Conservation (phyloP, 2,797 vertebrate species). For the Intellagama lesueurii region DNA sequence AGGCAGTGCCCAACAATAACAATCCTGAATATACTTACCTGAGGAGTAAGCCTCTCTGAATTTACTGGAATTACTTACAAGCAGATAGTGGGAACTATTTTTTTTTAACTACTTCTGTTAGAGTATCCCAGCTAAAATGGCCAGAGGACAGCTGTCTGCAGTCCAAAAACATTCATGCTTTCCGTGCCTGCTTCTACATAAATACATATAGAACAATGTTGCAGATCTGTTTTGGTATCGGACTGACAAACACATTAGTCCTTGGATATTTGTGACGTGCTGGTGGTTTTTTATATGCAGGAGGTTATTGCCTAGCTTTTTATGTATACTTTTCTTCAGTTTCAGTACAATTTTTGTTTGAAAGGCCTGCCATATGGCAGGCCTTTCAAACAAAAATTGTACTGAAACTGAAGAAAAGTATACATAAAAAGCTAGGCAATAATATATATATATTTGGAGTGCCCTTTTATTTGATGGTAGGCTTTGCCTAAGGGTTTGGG, state of each 20-base stretch:
- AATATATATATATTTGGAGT: not conserved
- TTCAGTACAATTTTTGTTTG: not conserved
- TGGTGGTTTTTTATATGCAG: no score
- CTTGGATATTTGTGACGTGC: no score
- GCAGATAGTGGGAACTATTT: no score
- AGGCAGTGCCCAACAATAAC: no score
- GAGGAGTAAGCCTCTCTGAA: not conserved
- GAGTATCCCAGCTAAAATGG: no score
- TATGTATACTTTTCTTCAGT: not conserved
- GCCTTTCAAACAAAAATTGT: not conserved
- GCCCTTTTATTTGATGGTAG: constrained; percentile 54
- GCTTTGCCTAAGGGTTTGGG: constrained; percentile 13
- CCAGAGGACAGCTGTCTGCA: no score
- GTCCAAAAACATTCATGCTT: no score
- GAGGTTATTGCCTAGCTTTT: not conserved
- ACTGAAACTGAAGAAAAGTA: not conserved
- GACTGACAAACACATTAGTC: no score
- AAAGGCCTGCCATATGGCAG: not conserved
- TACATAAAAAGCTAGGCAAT: not conserved
- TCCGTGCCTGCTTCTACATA: no score
- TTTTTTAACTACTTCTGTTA: no score
- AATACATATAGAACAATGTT: no score
- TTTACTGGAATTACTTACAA: not conserved
- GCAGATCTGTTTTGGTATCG: no score
- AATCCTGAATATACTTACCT: not conserved